Evolutionary conservation across 2,888 invertebrate species (phyloP), one percentile per base, ranked within the genome.

Genomic region (Thereva nobilitata): DNA sequence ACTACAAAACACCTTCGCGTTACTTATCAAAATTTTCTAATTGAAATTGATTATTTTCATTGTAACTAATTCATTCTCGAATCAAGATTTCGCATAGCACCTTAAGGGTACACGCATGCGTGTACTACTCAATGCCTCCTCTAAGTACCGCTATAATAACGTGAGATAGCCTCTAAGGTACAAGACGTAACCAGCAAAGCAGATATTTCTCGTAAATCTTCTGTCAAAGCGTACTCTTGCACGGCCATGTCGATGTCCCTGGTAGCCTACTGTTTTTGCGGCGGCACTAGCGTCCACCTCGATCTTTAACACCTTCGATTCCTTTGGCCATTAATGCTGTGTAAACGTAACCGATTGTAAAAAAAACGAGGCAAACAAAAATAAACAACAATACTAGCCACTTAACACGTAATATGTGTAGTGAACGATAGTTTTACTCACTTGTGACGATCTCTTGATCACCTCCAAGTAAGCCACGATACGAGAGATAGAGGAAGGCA

Each of bases 381-480:
- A 61, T 37, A 61, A 61, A 61, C 61, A 50, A 50, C 61, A 61
- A 23, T 50, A 61, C 61, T 50, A 61, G 61, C 40, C 61, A 61
- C 61, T 61, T 61, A 61, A 44, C 61, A 61, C 61, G 61, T 61
- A 61, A 61, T 61, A 61, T 61, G 61, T 61, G 61, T 61, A 61
- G 61, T 47, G 61, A 61, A 61, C 61, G 61, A 61, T 61, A 61
- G 61, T 61, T 61, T 50, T 59, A 59, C 61, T 61, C 61, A 61
- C 61, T 61, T 61, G 61, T 61, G 61, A 61, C 61, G 61, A 61
- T 61, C 61, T 50, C 61, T 61, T 61, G 61, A 61, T 61, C 61
- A 61, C 50, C 61, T 50, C 61, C 37, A 23, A 35, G 61, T 61
- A 61, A 61, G 41, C 61, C 41, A 50, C 50, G 35, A 50, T 41